Evolutionary conservation across 92 coral and sea anemone genomes (phyloP).

Genomic region (Umimayanthus kanabou): DNA sequence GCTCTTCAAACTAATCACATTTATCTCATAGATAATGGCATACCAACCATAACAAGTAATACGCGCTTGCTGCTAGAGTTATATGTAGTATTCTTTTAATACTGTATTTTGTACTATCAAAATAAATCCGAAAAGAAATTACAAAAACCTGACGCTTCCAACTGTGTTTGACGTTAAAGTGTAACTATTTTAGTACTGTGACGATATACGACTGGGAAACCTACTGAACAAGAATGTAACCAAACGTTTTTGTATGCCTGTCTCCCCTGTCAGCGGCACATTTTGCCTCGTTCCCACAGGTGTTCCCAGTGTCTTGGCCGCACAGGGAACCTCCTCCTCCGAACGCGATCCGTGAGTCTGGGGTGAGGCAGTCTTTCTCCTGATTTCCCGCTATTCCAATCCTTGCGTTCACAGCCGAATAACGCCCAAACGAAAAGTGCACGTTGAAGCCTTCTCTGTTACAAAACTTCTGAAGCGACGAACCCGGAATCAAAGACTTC

Average conservation of each 20-base stretch:
- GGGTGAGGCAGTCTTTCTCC: conserved; percentile 35
- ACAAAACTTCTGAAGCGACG: conserved; percentile 47
- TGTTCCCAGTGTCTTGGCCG: conserved; percentile 30
- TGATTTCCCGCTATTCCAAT: conserved; percentile 52
- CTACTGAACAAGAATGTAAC: conserved; percentile 54
- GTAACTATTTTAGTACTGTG: not conserved
- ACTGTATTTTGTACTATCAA: too few relatives aligned
- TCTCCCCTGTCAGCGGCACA: conserved; percentile 48
- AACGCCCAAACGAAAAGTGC: not conserved
- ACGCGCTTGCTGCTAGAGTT: too few relatives aligned
- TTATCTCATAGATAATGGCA: too few relatives aligned
- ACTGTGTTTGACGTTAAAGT: not conserved
- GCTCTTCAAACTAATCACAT: too few relatives aligned
- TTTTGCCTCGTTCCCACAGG: conserved; percentile 58
- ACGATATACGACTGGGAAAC: not conserved
- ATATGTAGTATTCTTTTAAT: too few relatives aligned
- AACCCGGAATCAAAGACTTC: conserved; percentile 44
- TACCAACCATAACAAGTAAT: too few relatives aligned
- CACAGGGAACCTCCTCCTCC: conserved; percentile 52
- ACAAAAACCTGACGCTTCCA: not conserved
- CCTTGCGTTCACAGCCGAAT: conserved; percentile 46
- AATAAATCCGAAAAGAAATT: too few relatives aligned
- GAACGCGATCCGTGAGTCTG: conserved; percentile 52
- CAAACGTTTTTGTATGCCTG: conserved; percentile 42
- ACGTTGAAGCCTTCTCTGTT: conserved; percentile 53